phyloP scores from a whole-genome alignment of 2,888 invertebrate species.

The Drepanosiphum platanoidis region DNA sequence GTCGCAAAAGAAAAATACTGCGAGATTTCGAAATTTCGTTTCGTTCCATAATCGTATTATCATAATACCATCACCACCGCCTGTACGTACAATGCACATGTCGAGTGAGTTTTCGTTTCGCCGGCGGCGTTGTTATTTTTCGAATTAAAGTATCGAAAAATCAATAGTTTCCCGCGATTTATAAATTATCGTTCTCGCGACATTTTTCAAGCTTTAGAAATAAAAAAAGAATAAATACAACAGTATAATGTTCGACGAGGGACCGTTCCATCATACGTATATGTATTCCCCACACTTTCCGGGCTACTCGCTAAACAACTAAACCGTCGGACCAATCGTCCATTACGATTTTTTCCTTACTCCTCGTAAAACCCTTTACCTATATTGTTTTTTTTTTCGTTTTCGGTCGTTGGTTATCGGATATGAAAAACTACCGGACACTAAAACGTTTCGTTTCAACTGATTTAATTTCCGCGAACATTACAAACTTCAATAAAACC shows the following conservation, averaged over 20 bases:
- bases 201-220: slow-evolving; percentile 19
- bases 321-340: not conserved
- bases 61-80: too few species aligned
- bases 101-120: too few species aligned
- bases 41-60: too few species aligned
- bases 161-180: slow-evolving; percentile 5
- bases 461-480: too few species aligned
- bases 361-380: not conserved
- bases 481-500: too few species aligned
- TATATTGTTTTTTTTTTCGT: not conserved
- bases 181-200: slow-evolving; percentile 3
- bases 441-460: too few species aligned
- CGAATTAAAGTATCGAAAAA: slow-evolving; percentile 17
- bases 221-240: not conserved
- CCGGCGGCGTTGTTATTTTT: not conserved
- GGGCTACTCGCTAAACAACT: not conserved
- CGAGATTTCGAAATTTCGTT: too few species aligned
- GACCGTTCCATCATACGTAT: slow-evolving; percentile 11
- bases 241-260: slow-evolving; percentile 8
- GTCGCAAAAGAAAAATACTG: too few species aligned
- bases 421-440: too few species aligned
- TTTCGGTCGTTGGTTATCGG: not conserved
- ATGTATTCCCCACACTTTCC: slow-evolving; percentile 6
- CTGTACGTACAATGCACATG: too few species aligned
- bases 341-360: slow-evolving; percentile 1